Percentiles rank a stretch among this genome's conserved stretches.
phyloP scores from a whole-genome alignment of 2,888 invertebrate genomes.

The Calliphora vomitoria region DNA sequence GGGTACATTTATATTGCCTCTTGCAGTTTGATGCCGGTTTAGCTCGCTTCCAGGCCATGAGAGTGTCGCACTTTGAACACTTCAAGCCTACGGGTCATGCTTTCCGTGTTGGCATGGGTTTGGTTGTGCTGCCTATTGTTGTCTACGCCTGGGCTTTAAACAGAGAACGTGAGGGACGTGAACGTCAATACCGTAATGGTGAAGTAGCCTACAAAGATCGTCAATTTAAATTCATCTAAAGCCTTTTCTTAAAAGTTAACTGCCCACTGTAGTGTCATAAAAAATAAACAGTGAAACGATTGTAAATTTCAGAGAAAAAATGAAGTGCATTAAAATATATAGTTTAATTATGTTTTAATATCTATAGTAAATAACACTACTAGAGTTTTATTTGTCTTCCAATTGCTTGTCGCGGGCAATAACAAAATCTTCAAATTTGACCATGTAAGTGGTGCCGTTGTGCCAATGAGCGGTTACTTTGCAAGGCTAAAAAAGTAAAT shows the following conservation, averaged over 20 bases:
- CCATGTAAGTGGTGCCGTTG: slow-evolving; percentile 99
- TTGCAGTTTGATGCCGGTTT: slow-evolving; percentile 93
- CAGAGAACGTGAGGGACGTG: slow-evolving; percentile 85
- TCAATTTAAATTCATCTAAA: slow-evolving; percentile 88
- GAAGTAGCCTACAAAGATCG: slow-evolving; percentile 91
- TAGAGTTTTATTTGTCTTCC: slow-evolving; percentile 90
- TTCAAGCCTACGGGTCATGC: slow-evolving; percentile 88
- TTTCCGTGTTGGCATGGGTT: slow-evolving; percentile 85
- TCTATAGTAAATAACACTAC: slow-evolving; percentile 34
- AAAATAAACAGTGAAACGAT: slow-evolving; percentile 4
- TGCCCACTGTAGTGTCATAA: neutral
- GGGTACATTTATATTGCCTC: no score
- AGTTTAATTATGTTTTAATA: slow-evolving; percentile 69
- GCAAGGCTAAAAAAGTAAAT: slow-evolving; percentile 90
- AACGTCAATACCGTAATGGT: slow-evolving; percentile 88
- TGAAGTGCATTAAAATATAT: slow-evolving; percentile 58
- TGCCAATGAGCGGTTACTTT: slow-evolving; percentile 99
- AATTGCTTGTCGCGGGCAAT: slow-evolving; percentile 95
- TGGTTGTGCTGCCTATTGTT: slow-evolving; percentile 86
- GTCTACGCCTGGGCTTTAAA: slow-evolving; percentile 86
- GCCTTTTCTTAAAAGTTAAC: neutral
- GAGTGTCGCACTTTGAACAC: slow-evolving; percentile 87
- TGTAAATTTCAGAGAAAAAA: neutral
- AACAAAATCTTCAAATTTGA: slow-evolving; percentile 97
- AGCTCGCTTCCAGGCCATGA: slow-evolving; percentile 90